Conservation (phyloP, 2,113 vertebrate species). For the Caranx ignobilis region DNA sequence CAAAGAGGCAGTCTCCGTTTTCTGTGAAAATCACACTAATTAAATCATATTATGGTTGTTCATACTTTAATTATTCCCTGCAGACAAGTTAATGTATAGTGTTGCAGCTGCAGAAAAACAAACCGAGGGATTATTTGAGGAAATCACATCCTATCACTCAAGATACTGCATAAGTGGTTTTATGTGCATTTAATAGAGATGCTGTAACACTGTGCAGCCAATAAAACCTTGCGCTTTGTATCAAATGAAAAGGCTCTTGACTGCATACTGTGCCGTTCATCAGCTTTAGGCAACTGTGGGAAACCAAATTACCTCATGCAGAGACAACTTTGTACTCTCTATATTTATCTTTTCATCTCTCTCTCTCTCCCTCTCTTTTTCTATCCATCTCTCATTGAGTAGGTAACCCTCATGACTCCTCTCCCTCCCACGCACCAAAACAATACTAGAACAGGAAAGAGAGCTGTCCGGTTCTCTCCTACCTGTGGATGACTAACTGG, state of each 20-base stretch:
- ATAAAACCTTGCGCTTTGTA: conserved; percentile 5
- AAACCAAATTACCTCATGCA: conserved; percentile 49
- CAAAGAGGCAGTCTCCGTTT: not conserved
- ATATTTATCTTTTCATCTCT: conserved; percentile 55
- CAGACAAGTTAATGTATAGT: not conserved
- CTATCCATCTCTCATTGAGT: conserved; percentile 58
- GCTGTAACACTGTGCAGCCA: not conserved
- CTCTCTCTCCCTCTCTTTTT: conserved; percentile 17
- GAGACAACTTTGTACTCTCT: conserved; percentile 33
- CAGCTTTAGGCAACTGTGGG: conserved; percentile 11
- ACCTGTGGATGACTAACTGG: conserved; percentile 52
- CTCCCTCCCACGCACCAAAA: conserved; percentile 67
- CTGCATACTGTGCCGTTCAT: conserved; percentile 13
- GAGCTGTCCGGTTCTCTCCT: conserved; percentile 55
- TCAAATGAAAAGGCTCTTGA: not conserved
- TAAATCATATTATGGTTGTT: conserved; percentile 23
- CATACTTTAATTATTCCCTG: not conserved
- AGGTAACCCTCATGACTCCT: conserved; percentile 61
- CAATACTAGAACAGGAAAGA: conserved; percentile 67
- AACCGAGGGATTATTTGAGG: conserved; percentile 13
- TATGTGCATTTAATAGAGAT: conserved; percentile 7
- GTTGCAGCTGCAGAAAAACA: conserved; percentile 4
- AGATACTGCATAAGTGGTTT: not conserved
- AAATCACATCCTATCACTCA: conserved; percentile 31
- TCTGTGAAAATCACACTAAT: conserved; percentile 20